A percentile compares a stretch with the other conserved stretches of the same genome.
phyloP scores from a whole-genome alignment of 2,113 vertebrate species.

The Cervus canadensis region DNA sequence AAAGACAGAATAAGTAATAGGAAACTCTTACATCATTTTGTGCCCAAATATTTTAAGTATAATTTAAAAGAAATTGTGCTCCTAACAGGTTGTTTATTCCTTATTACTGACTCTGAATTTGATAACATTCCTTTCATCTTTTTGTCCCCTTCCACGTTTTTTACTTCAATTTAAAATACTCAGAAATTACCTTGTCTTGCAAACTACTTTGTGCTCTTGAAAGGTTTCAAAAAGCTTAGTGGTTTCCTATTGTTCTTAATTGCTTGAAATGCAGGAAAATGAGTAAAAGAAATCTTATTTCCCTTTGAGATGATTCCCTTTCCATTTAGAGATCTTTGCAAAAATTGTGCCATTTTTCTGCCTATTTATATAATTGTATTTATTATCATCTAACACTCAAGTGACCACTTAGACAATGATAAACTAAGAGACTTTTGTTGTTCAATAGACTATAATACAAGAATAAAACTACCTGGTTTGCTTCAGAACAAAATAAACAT shows the following conservation, averaged over 20 bases:
- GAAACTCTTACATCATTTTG: neutral
- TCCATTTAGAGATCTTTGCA: neutral
- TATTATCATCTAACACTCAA: neutral
- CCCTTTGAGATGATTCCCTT: neutral
- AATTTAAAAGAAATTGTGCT: neutral
- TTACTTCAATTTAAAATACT: neutral
- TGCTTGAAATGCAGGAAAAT: neutral
- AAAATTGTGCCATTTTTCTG: neutral
- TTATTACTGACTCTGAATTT: neutral
- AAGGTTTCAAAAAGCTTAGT: neutral
- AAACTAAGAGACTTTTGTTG: neutral
- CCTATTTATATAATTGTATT: neutral
- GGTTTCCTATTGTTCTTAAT: conserved; percentile 21
- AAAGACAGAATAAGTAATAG: neutral
- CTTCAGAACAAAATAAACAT: neutral
- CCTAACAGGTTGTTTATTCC: neutral
- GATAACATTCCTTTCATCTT: neutral
- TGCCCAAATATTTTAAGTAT: neutral
- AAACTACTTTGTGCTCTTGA: neutral
- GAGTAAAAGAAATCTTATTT: neutral
- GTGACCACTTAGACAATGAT: neutral
- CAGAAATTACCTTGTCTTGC: neutral
- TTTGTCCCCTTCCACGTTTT: neutral
- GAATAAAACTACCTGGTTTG: neutral
- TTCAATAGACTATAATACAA: neutral